Evolutionary conservation across 2,113 vertebrate genomes (phyloP).

Genomic region (Leiothrix lutea): DNA sequence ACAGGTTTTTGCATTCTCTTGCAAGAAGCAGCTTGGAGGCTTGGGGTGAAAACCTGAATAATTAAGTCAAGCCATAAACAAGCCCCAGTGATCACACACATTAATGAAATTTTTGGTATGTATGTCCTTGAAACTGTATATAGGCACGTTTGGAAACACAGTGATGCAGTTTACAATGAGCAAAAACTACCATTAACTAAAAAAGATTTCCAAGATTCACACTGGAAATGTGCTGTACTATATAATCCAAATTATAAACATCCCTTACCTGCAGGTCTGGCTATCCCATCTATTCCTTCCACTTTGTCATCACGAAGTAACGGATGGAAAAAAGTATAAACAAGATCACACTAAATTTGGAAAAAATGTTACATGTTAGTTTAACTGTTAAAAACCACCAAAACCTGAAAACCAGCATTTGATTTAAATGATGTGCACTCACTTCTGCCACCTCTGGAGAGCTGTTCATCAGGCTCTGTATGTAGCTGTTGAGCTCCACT

Average conservation of each 20-base stretch:
- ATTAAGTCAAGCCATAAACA: neutral
- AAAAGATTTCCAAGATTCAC: neutral
- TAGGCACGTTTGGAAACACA: neutral
- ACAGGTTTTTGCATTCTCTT: neutral
- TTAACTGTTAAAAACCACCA: neutral
- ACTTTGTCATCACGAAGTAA: slow-evolving; percentile 93
- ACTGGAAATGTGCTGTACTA: neutral
- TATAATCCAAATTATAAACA: neutral
- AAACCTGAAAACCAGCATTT: neutral
- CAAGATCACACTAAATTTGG: slow-evolving; percentile 88
- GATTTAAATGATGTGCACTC: slow-evolving; percentile 25
- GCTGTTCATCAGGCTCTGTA: slow-evolving; percentile 91
- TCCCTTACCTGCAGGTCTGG: slow-evolving; percentile 79
- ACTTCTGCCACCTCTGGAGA: slow-evolving; percentile 93
- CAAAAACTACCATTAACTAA: neutral
- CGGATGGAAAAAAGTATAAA: slow-evolving; percentile 98
- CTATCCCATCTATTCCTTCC: slow-evolving; percentile 84
- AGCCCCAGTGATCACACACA: neutral
- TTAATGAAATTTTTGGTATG: neutral
- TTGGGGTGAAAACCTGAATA: neutral
- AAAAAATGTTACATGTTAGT: slow-evolving; percentile 55
- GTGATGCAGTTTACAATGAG: neutral
- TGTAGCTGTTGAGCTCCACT: slow-evolving; percentile 92
- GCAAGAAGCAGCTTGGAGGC: neutral
- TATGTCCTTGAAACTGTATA: neutral